These are phyloP conservation scores for Hippocampus barbouri DNA, from an alignment of 2,113 vertebrate species.

Conservation along the genomic window DNA sequence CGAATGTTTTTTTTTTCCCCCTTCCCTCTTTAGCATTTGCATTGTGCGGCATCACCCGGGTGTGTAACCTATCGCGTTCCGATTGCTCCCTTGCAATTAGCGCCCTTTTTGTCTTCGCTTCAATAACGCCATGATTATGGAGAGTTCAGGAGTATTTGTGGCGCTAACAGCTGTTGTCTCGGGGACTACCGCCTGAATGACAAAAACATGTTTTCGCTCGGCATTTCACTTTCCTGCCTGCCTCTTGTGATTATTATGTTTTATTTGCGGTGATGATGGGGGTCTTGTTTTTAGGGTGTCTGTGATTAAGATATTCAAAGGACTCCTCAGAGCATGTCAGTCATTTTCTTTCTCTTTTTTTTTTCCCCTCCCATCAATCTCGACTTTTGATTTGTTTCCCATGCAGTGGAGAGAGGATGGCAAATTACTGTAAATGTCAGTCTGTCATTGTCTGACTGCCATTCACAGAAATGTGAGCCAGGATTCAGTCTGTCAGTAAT, in stretches of 20 bases:
- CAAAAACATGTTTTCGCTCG: conserved; percentile 98
- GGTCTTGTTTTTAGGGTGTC: conserved; percentile 97
- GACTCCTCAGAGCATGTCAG: conserved; percentile 86
- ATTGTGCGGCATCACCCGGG: conserved; percentile 98
- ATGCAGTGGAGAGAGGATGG: conserved; percentile 50
- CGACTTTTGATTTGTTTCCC: conserved; percentile 71
- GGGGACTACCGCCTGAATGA: conserved; percentile 98
- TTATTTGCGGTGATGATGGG: conserved; percentile 78
- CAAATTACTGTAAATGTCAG: conserved; percentile 52
- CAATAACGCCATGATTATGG: conserved; percentile 99
- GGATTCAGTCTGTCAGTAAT: conserved; percentile 29
- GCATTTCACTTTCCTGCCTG: conserved; percentile 86
- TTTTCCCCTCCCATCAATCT: conserved; percentile 50
- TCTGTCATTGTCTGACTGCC: conserved; percentile 55
- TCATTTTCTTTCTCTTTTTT: conserved; percentile 69
- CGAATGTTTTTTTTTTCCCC: conserved; percentile 72
- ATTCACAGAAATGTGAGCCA: conserved; percentile 38
- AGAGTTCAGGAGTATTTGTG: conserved; percentile 98
- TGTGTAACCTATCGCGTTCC: conserved; percentile 99
- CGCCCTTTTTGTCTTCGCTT: conserved; percentile 99
- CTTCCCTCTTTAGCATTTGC: conserved; percentile 75
- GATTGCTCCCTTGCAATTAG: conserved; percentile 99
- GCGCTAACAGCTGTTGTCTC: conserved; percentile 99
- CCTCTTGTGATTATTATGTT: conserved; percentile 81
- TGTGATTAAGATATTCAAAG: conserved; percentile 99